Evolutionary conservation across 2,888 invertebrate genomes (phyloP).

Genomic region (Orthonevra nobilis): DNA sequence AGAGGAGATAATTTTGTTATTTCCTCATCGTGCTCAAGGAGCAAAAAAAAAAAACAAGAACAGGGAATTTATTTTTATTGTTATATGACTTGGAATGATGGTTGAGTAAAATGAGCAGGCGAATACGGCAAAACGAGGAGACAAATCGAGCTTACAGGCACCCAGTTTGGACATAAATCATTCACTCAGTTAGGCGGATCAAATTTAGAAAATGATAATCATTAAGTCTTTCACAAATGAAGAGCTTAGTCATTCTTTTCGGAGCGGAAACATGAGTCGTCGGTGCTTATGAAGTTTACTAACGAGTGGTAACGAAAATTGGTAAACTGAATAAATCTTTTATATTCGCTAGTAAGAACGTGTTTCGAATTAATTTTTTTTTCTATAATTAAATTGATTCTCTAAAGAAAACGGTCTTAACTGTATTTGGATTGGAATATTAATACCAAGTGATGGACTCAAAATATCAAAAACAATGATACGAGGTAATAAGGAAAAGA

Average conservation of each 20-base stretch:
- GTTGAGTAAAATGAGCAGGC: conserved; percentile 49
- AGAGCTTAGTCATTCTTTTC: conserved; percentile 2
- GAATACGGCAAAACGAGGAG: conserved; percentile 6
- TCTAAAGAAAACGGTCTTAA: too few relatives aligned
- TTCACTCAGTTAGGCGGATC: conserved; percentile 19
- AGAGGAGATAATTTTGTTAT: conserved; percentile 48
- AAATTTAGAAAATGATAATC: conserved; percentile 23
- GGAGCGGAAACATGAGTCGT: background rate
- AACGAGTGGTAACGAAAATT: too few relatives aligned
- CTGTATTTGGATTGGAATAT: too few relatives aligned
- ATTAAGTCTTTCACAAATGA: conserved; percentile 14
- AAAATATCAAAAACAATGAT: too few relatives aligned
- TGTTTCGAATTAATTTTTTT: too few relatives aligned
- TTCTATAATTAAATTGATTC: too few relatives aligned
- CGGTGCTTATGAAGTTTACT: too few relatives aligned
- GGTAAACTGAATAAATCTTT: too few relatives aligned
- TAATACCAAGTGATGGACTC: too few relatives aligned
- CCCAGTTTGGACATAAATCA: conserved; percentile 26
- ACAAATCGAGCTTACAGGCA: conserved; percentile 31
- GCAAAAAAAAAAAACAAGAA: too few relatives aligned
- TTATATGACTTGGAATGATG: conserved; percentile 51
- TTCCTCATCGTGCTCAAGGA: background rate
- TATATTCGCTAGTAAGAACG: too few relatives aligned
- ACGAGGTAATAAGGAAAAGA: too few relatives aligned
- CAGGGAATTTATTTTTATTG: conserved; percentile 59